Evolutionary conservation across 2,888 invertebrate species (phyloP).

Genomic region (Xanthia icteritia): DNA sequence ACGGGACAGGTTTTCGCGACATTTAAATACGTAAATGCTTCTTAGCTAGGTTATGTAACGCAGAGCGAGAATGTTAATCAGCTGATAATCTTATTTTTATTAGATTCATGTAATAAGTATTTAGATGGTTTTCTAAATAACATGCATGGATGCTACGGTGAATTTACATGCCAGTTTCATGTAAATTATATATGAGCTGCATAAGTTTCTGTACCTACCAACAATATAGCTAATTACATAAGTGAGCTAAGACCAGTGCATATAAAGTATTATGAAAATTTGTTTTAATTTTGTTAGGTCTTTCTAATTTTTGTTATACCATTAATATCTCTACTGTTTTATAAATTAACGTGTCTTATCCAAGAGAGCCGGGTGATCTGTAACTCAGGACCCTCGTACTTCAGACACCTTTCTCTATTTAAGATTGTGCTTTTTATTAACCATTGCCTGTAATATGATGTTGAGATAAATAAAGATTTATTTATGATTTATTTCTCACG

Average conservation of each 20-base stretch:
- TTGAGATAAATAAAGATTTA: no score
- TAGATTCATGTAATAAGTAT: neutral
- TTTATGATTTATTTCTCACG: constrained; percentile 3
- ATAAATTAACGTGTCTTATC: no score
- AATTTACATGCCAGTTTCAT: constrained; percentile 1
- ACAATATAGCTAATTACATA: neutral
- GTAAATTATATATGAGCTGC: neutral
- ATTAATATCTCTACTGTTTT: no score
- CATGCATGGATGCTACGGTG: neutral
- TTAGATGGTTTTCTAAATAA: neutral
- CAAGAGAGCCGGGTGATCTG: no score
- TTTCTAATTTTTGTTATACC: no score
- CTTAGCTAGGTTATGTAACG: constrained; percentile 9
- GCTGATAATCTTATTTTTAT: neutral
- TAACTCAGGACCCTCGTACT: no score
- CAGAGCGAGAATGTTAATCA: constrained; percentile 22
- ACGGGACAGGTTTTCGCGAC: constrained; percentile 17
- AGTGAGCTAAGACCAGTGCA: neutral
- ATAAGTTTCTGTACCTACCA: neutral
- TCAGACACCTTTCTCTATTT: no score
- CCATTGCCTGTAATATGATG: no score
- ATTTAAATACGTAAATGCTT: constrained; percentile 29
- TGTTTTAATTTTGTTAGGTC: no score
- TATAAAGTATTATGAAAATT: neutral
- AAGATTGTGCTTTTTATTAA: no score